phyloP scores from a whole-genome alignment of 1,140 invertebrate genomes.

The Phthorimaea operculella region DNA sequence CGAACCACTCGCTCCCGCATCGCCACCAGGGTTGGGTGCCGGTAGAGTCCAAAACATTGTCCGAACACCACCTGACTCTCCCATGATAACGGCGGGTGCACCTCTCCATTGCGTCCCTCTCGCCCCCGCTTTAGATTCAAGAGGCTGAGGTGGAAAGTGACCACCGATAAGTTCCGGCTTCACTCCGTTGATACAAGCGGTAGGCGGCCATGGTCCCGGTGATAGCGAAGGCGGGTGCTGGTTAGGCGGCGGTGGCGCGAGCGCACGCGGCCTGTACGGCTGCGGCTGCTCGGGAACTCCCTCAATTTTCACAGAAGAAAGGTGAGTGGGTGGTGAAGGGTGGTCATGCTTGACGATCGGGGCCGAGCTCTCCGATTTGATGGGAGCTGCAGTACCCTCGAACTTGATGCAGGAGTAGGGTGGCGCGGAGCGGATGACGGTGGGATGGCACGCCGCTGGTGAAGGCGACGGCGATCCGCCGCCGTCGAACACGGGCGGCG shows the following conservation, averaged over 20 bases:
- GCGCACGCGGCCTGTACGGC: conserved; percentile 43
- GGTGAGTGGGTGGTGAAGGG: conserved; percentile 30
- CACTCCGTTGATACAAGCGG: conserved; percentile 78
- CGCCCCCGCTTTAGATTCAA: conserved; percentile 71
- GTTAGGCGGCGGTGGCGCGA: conserved; percentile 37
- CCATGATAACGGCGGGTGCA: conserved; percentile 90
- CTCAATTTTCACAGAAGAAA: conserved; percentile 48
- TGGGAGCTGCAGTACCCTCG: conserved; percentile 45
- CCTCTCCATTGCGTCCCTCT: conserved; percentile 73
- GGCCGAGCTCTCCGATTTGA: conserved; percentile 38
- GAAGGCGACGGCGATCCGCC: conserved; percentile 64
- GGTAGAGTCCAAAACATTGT: conserved; percentile 92
- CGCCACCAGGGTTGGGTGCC: conserved; percentile 62
- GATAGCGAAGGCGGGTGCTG: conserved; percentile 49
- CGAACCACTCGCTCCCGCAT: conserved; percentile 61
- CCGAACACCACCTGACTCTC: conserved; percentile 87
- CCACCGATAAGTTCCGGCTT: conserved; percentile 82
- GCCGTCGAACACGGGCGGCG: conserved; percentile 65
- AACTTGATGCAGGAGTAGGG: conserved; percentile 65
- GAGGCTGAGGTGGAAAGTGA: conserved; percentile 69
- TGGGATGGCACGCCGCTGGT: conserved; percentile 54
- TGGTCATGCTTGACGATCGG: conserved; percentile 33
- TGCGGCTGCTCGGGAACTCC: conserved; percentile 47
- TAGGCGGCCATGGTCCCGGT: conserved; percentile 70
- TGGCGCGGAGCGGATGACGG: conserved; percentile 69